Evolutionary conservation across 1,140 invertebrate species (phyloP), one percentile per base, ranked within the genome.

Genomic region (Drosophila teissieri): DNA sequence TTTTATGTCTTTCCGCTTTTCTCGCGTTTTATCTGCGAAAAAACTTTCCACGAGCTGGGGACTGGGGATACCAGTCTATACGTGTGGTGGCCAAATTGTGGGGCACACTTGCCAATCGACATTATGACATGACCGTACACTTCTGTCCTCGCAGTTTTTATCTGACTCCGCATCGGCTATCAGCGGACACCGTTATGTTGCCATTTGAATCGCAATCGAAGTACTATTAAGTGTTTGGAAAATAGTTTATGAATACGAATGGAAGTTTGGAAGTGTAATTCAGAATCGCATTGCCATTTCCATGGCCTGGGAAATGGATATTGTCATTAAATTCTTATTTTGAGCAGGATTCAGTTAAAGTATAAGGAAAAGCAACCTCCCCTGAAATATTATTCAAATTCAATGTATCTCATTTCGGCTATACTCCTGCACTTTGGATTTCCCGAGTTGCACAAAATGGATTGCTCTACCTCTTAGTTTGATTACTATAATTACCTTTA

Each of bases 1-100:
- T 78, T 85, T 86, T 81, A 88, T 86, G 77, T 70, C 52, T 55
- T 44, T 57, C 10, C 44, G 65, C 68, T 72, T 49, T 17, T 19
- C 68, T 57, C 52, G 64, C 68, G 52, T 49, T 57, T 57, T 70
- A 72, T 72, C 68, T 55, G 64, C 65, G 44, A 57, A 40, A 70
- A 69, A 70, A 70, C 15, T 70, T 70, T 70, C 22, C 34, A 69
- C 56, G 14, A 19, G 11, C 44, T 15, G n/a, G 12, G 6, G 24
- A 19, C 15, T 11, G 45, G 15, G 42, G 0, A 2, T 8, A 2
- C 42, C 7, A 3, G 34, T 49, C 17, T n/a, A 40, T 62, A 24
- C 11, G 22, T 10, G 19, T 15, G 31, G 12, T 19, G 19, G 45
- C 14, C 15, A 22, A 39, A 31, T 31, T 0, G 53, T 12, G 64